A percentile compares a stretch with the other conserved stretches of the same genome.
phyloP scores from a whole-genome alignment of 2,888 invertebrate species.

The Leptarthrus brevirostris region DNA sequence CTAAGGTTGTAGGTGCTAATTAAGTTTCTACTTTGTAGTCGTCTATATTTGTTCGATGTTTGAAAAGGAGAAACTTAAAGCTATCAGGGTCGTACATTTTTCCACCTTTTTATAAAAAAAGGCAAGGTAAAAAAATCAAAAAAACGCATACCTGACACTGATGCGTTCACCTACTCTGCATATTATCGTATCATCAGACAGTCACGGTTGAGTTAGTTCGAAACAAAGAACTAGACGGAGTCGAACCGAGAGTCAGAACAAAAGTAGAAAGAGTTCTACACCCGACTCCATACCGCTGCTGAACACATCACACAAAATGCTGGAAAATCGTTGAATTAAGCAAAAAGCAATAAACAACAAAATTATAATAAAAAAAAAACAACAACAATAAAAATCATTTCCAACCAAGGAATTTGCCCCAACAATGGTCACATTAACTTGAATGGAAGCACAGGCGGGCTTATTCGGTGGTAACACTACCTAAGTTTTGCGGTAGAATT shows the following conservation, averaged over 20 bases:
- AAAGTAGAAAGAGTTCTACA: background rate
- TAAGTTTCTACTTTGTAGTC: background rate
- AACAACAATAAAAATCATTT: background rate
- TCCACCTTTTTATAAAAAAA: constrained; percentile 12
- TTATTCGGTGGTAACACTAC: background rate
- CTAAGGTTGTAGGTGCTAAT: background rate
- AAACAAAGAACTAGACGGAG: constrained; percentile 33
- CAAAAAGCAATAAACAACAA: constrained; percentile 17
- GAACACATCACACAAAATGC: constrained; percentile 19
- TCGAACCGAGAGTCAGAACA: constrained; percentile 8
- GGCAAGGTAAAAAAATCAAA: constrained; percentile 13
- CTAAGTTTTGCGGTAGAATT: background rate
- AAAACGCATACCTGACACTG: constrained; percentile 41
- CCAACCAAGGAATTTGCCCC: constrained; percentile 5
- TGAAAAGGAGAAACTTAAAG: constrained; percentile 32
- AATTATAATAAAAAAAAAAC: constrained; percentile 29
- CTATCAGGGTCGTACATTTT: background rate
- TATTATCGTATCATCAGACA: constrained; percentile 45
- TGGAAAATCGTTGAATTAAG: constrained; percentile 29
- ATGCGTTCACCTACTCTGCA: constrained; percentile 46
- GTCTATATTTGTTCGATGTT: background rate
- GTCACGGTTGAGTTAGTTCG: constrained; percentile 39
- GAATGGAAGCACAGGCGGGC: background rate
- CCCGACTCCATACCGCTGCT: background rate
- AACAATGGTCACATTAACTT: background rate